Evolutionary conservation across 2,797 vertebrate species (phyloP).

Genomic region (Pelochelys cantorii): DNA sequence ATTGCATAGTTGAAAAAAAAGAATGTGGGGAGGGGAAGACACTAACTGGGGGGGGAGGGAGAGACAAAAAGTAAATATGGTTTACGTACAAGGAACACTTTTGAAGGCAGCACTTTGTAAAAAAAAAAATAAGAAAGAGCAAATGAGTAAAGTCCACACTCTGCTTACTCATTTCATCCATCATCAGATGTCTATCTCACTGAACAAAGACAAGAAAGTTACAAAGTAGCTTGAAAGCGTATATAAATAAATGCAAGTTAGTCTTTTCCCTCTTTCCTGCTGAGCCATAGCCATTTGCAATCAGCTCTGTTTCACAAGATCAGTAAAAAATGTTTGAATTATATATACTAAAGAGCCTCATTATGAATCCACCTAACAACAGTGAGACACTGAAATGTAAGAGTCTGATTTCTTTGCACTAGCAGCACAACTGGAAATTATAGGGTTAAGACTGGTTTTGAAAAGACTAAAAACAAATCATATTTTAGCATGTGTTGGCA

Average conservation of each 20-base stretch:
- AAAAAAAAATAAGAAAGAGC: neutral
- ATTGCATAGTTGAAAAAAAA: conserved; percentile 47
- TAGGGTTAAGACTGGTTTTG: neutral
- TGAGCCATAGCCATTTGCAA: neutral
- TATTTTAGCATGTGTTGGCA: conserved; percentile 13
- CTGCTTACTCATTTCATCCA: neutral
- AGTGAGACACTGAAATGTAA: neutral
- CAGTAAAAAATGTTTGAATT: neutral
- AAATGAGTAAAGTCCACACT: conserved; percentile 4
- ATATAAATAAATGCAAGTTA: neutral
- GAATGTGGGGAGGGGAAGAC: neutral
- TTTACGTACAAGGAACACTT: neutral
- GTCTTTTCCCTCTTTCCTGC: neutral
- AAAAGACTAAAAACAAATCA: neutral
- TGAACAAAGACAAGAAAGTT: conserved; percentile 23
- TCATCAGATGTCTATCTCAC: conserved; percentile 1
- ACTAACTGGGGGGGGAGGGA: neutral
- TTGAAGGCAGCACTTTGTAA: neutral
- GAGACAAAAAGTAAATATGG: conserved; percentile 12
- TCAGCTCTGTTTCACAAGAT: conserved; percentile 53
- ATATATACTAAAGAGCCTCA: neutral
- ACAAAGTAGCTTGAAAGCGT: neutral
- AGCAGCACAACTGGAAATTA: neutral
- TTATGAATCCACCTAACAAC: neutral
- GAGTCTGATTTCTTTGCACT: conserved; percentile 20